Evolutionary conservation across 2,888 invertebrate species (phyloP), one percentile per base, ranked within the genome.

Genomic region (Drosophila prostipennis): DNA sequence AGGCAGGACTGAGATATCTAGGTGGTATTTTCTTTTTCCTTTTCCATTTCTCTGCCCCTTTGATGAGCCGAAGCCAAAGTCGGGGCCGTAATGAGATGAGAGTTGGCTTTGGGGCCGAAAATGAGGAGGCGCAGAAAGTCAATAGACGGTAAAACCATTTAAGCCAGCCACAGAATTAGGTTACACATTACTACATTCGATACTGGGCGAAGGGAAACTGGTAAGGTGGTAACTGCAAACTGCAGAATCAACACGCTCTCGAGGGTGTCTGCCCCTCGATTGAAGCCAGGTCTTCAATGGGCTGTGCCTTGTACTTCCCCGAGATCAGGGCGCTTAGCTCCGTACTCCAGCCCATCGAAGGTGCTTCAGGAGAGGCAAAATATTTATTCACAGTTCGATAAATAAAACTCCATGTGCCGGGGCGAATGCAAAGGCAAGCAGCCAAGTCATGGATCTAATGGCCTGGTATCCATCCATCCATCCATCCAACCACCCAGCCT

Each of bases 371-470:
- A 59, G 49, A 36, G 60, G 60, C 60, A 64, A 78, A 76, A 86
- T 83, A 83, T 81, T 86, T 81, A 84, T 82, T 79, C 81, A 81
- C 82, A 82, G 87, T 77, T 87, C 87, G 72, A 84, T 82, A 87
- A 87, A 86, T 84, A 87, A 65, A 84, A 84, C 72, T 74, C 68
- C 73, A 57, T 72, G 58, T 51, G 34, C 56, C 36, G 7, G 3
- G 19, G 42, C 36, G 19, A 46, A 63, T n/a, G 40, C 42, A 49
- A 14, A 36, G 48, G 54, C 29, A 46, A 56, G 43, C 55, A 42
- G 67, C 48, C 67, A 36, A 67, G 55, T 43, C 48, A 49, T 67
- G 48, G 56, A 68, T 68, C 56, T 63, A 63, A 63, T 63, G 61
- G 61, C 61, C 61, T 63, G 32, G 48, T 61, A 63, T 63, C 48